Evolutionary conservation across 2,797 vertebrate genomes (phyloP).

Genomic region (Okamejei kenojei): DNA sequence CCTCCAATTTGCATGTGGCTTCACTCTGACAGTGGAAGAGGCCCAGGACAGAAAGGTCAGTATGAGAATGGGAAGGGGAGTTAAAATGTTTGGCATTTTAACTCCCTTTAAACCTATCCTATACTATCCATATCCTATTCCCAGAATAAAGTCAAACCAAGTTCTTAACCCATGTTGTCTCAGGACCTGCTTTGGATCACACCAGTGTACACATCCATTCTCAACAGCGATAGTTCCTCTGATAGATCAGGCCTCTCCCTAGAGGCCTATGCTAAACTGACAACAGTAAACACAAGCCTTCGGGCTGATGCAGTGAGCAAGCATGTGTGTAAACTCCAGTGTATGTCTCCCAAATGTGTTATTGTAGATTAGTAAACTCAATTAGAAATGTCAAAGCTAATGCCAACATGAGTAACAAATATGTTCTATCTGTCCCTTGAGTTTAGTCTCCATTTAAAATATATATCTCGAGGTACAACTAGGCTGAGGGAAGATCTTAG

Average conservation of each 20-base stretch:
- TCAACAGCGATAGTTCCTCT: not conserved
- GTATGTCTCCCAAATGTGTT: not conserved
- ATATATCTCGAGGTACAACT: not conserved
- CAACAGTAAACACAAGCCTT: not conserved
- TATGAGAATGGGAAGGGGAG: too few relatives aligned
- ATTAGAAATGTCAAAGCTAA: constrained; percentile 27
- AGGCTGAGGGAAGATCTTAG: not conserved
- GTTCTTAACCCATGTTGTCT: not conserved
- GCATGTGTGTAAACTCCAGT: not conserved
- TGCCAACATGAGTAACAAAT: not conserved
- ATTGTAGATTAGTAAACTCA: constrained; percentile 10
- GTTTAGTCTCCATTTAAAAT: not conserved
- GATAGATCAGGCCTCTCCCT: not conserved
- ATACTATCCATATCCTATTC: not conserved
- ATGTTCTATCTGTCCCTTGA: not conserved
- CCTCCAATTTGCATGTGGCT: too few relatives aligned
- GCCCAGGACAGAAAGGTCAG: too few relatives aligned
- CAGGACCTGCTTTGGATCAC: not conserved
- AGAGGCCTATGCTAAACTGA: not conserved
- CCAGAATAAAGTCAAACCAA: not conserved
- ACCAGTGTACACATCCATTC: not conserved
- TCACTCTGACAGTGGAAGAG: too few relatives aligned
- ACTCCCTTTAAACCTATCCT: too few relatives aligned
- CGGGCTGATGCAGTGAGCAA: not conserved
- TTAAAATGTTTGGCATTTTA: too few relatives aligned